Base-by-base conservation (phyloP, 2,797 vertebrate species). In the Mormyrops attenuatus region DNA sequence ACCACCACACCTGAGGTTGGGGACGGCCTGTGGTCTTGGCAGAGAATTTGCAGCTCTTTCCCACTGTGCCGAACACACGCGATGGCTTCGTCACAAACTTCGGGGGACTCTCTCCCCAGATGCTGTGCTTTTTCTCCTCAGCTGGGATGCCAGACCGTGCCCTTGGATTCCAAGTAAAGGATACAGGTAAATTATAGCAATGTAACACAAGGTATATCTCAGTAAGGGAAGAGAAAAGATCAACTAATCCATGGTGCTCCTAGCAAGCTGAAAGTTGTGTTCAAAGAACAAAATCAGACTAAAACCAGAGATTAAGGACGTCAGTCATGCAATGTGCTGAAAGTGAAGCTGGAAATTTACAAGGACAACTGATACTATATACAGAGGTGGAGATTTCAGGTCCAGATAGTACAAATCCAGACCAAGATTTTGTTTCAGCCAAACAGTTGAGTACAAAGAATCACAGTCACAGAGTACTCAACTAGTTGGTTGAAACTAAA, bases 91-190 rank as follows among this genome's bases (percentile, higher is more conserved):
- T 97, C 88, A 98, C 95, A 93, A 99, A 99, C 91, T 97, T 98
- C 0, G 98, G 98, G 0, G 97, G 97, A 91, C 97, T 97, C 90
- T 98, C 96, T 13, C 97, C 95, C 98, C 98, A 99, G 89, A 98
- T 97, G 90, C 96, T 97, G 77, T 96, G 95, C 77, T 96, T 94
- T 69, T 92, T 96, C 82, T 97, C 97, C 89, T 93, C 88, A 0
- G 93, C 63, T 1, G 95, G 93, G 85, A 92, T 91, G 38, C 92
- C 20, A 90, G 94, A 92, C 91, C 92, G 95, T 92, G 93, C 93
- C 85, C 95, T 95, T 90, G 69, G 84, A 73, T 92, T 34, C 88
- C 41, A 86, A 50, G 69, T 85, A 88, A 87, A 66, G 38, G 41
- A 90, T 52, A 85, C 20, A 15, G 9, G 88, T 44, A 53, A 69